These are phyloP conservation scores for Clarias pachynema DNA, from an alignment of 2,797 vertebrate genomes.

Conservation along the genomic window DNA sequence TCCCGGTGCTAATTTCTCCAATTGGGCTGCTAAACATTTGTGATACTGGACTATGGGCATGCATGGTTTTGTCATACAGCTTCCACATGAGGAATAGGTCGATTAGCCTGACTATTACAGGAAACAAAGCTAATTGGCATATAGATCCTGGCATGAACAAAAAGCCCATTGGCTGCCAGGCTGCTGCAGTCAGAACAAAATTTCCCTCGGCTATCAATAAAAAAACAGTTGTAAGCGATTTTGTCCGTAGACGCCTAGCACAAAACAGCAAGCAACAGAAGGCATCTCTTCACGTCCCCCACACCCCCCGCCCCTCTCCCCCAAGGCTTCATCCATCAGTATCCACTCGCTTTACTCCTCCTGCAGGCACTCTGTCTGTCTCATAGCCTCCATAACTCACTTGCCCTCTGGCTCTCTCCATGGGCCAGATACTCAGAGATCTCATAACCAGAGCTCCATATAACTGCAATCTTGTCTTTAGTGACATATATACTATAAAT, in stretches of 20 bases:
- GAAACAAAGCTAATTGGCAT: conserved; percentile 79
- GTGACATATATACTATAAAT: conserved; percentile 30
- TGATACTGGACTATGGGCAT: conserved; percentile 37
- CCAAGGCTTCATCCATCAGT: conserved; percentile 35
- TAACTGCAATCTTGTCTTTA: conserved; percentile 23
- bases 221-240: conserved; percentile 64
- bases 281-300: conserved; percentile 32
- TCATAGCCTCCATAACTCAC: conserved; percentile 40
- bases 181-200: conserved; percentile 68
- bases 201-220: conserved; percentile 76
- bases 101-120: conserved; percentile 72
- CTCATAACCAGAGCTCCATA: conserved; percentile 40
- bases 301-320: background rate
- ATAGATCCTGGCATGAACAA: conserved; percentile 72
- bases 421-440: conserved; percentile 24
- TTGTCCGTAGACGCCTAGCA: conserved; percentile 62
- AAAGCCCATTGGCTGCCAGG: conserved; percentile 65
- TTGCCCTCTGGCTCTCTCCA: conserved; percentile 38
- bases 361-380: conserved; percentile 42
- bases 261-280: conserved; percentile 53
- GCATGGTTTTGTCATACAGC: conserved; percentile 63
- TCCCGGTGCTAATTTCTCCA: conserved; percentile 39
- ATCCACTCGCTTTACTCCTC: conserved; percentile 34
- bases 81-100: conserved; percentile 77
- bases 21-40: conserved; percentile 36